Percentiles rank a stretch among this genome's conserved stretches.
Evolutionary conservation across 2,797 vertebrate genomes (phyloP).

Genomic region (Enteromius viviparus): DNA sequence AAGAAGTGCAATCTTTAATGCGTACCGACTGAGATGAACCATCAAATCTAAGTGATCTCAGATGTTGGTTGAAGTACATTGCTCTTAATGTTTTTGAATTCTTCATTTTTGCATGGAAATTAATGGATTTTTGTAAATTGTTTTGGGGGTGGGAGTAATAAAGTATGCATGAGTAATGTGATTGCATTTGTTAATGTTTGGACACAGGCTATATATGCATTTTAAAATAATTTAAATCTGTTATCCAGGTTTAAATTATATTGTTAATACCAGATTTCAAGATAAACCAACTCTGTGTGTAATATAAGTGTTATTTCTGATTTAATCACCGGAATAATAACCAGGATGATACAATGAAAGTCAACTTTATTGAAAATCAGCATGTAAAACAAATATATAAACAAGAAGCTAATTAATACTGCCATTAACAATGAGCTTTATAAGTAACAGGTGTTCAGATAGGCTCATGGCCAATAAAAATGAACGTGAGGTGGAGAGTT

Average conservation of each 20-base stretch:
- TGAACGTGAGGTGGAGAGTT: neutral
- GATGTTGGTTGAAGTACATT: neutral
- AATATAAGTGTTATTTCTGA: neutral
- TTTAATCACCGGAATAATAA: neutral
- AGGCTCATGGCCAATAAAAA: neutral
- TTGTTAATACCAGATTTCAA: neutral
- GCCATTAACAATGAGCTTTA: neutral
- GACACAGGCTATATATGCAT: neutral
- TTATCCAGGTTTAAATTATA: neutral
- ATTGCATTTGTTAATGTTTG: neutral
- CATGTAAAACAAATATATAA: neutral
- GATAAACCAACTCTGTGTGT: neutral
- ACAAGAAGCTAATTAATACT: neutral
- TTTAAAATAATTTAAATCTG: neutral
- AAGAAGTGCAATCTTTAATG: slow-evolving; percentile 9
- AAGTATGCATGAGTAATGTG: slow-evolving; percentile 57
- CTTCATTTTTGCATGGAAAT: slow-evolving; percentile 53
- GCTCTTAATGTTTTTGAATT: slow-evolving; percentile 23
- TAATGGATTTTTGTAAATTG: slow-evolving; percentile 50
- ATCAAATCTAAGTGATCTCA: neutral
- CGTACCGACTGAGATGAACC: neutral
- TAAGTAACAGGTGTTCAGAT: neutral
- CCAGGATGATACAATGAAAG: neutral
- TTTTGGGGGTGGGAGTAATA: slow-evolving; percentile 56
- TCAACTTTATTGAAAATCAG: slow-evolving; percentile 29